A percentile compares a stretch with the other conserved stretches of the same genome.
Conservation (phyloP, 2,113 vertebrate genomes). For the Bungarus multicinctus region DNA sequence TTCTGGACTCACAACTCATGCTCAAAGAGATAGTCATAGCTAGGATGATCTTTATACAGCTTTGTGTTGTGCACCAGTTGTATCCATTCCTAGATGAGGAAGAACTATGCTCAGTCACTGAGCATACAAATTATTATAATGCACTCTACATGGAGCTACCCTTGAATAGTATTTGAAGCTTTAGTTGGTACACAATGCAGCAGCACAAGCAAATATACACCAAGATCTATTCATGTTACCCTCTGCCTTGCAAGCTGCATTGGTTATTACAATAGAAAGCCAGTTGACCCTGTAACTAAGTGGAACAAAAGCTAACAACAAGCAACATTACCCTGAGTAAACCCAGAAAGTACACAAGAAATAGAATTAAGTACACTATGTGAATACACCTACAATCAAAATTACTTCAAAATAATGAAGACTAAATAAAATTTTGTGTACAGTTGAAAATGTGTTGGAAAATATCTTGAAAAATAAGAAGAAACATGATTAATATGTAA, state of each 20-base stretch:
- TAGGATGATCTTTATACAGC: not conserved
- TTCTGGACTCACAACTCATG: not conserved
- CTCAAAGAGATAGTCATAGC: not conserved
- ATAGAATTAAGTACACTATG: not conserved
- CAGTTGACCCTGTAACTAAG: not conserved
- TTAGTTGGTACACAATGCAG: not conserved
- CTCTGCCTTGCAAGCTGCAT: not conserved
- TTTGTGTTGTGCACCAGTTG: not conserved
- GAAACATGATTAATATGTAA: not conserved
- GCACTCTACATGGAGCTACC: not conserved
- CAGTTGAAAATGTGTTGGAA: not conserved
- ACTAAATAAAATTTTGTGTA: not conserved
- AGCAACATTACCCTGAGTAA: not conserved
- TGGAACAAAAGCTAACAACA: not conserved
- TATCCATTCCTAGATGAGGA: not conserved
- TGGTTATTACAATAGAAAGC: not conserved
- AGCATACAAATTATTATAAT: not conserved
- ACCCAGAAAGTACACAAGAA: not conserved
- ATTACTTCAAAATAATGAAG: not conserved
- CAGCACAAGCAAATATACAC: not conserved
- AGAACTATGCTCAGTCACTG: not conserved
- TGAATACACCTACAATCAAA: not conserved
- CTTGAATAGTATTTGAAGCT: not conserved
- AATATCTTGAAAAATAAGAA: not conserved
- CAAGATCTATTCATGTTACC: not conserved